Percentiles rank a stretch among this genome's conserved stretches.
These are phyloP conservation scores for Drosophila ficusphila DNA, from an alignment of 1,140 invertebrate species.

Conservation along the genomic window DNA sequence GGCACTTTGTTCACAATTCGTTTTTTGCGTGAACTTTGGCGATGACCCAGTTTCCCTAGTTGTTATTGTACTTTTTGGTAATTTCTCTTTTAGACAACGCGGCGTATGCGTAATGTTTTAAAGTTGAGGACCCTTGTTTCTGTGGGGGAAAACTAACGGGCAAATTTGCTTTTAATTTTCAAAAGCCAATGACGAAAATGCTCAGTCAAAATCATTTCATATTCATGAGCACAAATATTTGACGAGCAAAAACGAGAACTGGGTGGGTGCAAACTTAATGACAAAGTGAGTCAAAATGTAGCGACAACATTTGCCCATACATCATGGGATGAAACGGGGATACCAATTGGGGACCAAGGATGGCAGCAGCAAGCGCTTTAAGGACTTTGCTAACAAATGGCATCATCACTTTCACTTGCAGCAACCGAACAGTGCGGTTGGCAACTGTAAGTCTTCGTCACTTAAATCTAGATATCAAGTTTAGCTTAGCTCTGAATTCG, in stretches of 20 bases:
- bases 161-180: conserved; percentile 76
- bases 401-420: conserved; percentile 66
- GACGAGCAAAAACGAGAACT: neutral
- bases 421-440: conserved; percentile 27
- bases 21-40: conserved; percentile 33
- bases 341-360: neutral
- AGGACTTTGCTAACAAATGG: conserved; percentile 64
- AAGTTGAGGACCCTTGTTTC: conserved; percentile 34
- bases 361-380: conserved; percentile 37
- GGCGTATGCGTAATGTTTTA: conserved; percentile 69
- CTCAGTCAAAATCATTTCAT: conserved; percentile 32
- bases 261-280: conserved; percentile 31
- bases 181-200: conserved; percentile 19
- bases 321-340: conserved; percentile 21
- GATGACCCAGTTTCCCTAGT: conserved; percentile 43
- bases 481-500: neutral
- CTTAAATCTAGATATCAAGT: neutral
- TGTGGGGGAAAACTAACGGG: conserved; percentile 35
- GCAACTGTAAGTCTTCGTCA: conserved; percentile 17
- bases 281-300: conserved; percentile 56
- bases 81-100: conserved; percentile 52
- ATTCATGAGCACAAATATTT: conserved; percentile 56
- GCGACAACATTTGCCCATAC: conserved; percentile 52
- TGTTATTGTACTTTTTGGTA: conserved; percentile 12
- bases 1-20: conserved; percentile 44